These are phyloP conservation scores for Phaetusa simplex DNA, from an alignment of 2,113 vertebrate species.

Conservation along the genomic window DNA sequence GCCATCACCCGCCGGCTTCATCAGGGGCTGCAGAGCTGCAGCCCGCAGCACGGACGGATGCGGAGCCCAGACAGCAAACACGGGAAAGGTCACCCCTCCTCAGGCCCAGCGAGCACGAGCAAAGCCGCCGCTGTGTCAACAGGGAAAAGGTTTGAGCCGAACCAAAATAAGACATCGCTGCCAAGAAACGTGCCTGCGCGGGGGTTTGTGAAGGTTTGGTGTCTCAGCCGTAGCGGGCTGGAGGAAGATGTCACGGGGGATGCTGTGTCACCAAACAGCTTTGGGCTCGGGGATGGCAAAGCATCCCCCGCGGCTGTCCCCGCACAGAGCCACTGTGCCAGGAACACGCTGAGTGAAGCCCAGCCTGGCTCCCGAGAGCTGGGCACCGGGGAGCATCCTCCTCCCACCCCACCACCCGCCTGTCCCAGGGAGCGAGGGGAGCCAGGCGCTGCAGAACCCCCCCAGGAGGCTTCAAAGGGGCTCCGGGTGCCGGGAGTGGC, in stretches of 20 bases:
- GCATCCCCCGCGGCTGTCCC: neutral
- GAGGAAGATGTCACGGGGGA: neutral
- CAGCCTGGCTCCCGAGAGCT: neutral
- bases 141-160: neutral
- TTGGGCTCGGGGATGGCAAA: neutral
- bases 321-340: neutral
- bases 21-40: neutral
- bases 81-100: neutral
- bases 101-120: neutral
- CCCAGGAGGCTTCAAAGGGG: neutral
- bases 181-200: neutral
- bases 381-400: neutral
- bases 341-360: neutral
- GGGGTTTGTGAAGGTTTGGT: neutral
- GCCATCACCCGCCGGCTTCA: accelerated
- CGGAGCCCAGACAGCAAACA: slow-evolving; percentile 23
- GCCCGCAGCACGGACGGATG: neutral
- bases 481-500: neutral
- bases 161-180: neutral
- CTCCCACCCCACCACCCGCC: neutral
- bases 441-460: neutral
- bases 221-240: neutral
- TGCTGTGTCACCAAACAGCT: neutral
- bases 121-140: neutral
- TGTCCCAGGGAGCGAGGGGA: accelerated